phyloP scores from a whole-genome alignment of 1,140 invertebrate species.

The Manduca sexta region DNA sequence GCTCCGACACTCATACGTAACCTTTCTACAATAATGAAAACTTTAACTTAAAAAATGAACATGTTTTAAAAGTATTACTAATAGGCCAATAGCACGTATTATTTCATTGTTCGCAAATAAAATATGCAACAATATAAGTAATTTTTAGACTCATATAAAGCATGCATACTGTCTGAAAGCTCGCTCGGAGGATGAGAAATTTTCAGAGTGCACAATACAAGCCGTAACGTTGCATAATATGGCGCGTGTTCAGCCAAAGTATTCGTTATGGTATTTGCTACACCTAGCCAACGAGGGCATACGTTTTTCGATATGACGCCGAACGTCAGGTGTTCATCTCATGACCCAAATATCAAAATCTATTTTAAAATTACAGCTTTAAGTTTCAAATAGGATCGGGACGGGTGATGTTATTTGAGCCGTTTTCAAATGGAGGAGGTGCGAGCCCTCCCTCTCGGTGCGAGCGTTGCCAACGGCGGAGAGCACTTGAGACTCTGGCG shows the following conservation, averaged over 20 bases:
- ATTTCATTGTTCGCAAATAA: no score
- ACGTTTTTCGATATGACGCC: conserved; percentile 68
- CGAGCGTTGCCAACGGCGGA: conserved; percentile 50
- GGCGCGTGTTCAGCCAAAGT: conserved; percentile 67
- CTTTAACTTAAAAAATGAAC: no score
- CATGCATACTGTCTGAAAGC: conserved; percentile 29
- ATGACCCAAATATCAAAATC: conserved; percentile 26
- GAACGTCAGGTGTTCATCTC: conserved; percentile 70
- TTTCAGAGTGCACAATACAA: conserved; percentile 62
- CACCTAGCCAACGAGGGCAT: conserved; percentile 69
- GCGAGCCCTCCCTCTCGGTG: conserved; percentile 62
- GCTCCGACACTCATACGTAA: no score
- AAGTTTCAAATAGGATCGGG: conserved; percentile 31
- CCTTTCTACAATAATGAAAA: no score
- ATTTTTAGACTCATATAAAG: no score
- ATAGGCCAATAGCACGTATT: no score
- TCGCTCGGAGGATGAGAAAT: conserved; percentile 50
- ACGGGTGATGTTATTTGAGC: conserved; percentile 22
- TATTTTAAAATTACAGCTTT: conserved; percentile 28
- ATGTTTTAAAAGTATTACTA: no score
- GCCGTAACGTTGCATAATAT: conserved; percentile 67
- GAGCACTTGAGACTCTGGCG: conserved; percentile 65
- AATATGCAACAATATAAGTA: no score
- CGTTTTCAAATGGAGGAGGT: conserved; percentile 25
- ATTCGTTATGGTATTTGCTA: conserved; percentile 72